These are phyloP conservation scores for Perizoma affinitatum DNA, from an alignment of 2,888 invertebrate genomes.

Conservation along the genomic window DNA sequence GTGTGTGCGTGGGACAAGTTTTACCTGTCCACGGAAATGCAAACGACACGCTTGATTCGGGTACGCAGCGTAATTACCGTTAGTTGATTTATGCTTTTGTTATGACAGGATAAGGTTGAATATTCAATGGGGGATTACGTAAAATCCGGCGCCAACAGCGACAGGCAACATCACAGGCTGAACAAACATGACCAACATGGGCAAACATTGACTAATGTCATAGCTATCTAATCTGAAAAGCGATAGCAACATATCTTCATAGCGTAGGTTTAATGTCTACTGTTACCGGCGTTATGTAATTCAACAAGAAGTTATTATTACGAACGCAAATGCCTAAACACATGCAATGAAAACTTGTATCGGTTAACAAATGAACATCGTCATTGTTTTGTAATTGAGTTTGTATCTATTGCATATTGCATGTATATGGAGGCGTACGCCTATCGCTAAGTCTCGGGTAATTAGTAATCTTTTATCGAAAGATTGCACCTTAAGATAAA, in stretches of 20 bases:
- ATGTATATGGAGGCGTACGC: neutral
- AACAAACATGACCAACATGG: conserved; percentile 67
- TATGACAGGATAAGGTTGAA: conserved; percentile 49
- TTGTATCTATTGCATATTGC: conserved; percentile 6
- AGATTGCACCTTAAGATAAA: conserved; percentile 39
- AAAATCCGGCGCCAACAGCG: conserved; percentile 51
- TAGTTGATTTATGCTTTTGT: conserved; percentile 42
- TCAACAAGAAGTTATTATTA: neutral
- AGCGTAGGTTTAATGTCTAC: conserved; percentile 26
- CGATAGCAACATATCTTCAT: conserved; percentile 51
- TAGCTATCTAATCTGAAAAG: conserved; percentile 73
- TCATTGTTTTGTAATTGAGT: conserved; percentile 9
- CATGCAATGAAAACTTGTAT: conserved; percentile 17
- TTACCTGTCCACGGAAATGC: conserved; percentile 48
- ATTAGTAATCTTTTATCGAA: conserved; percentile 20
- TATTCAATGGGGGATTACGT: conserved; percentile 43
- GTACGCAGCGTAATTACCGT: conserved; percentile 32
- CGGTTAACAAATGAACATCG: conserved; percentile 4
- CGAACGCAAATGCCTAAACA: conserved; percentile 5
- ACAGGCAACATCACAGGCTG: conserved; percentile 59
- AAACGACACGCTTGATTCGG: conserved; percentile 40
- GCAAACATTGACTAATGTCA: conserved; percentile 69
- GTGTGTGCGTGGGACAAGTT: conserved; percentile 43
- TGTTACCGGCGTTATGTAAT: conserved; percentile 26
- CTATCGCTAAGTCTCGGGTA: neutral